Evolutionary conservation across 1,140 invertebrate species (phyloP).

Genomic region (Penaeus vannamei): DNA sequence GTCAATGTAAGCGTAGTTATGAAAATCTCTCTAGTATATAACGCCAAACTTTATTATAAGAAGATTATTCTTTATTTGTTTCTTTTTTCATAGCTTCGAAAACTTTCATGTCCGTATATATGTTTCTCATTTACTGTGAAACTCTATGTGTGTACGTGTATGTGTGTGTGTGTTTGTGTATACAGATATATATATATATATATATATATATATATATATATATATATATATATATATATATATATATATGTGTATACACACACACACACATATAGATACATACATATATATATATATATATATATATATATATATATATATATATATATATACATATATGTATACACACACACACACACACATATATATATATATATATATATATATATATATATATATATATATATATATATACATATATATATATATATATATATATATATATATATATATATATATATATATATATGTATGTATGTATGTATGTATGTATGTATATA

Average conservation of each 20-base stretch:
- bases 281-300: constrained; percentile 43
- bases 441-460: background rate
- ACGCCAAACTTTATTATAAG: too few relatives aligned
- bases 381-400: constrained; percentile 13
- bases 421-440: background rate
- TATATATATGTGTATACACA: constrained; percentile 20
- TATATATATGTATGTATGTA: constrained; percentile 12
- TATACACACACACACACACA: constrained; percentile 13
- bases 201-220: constrained; percentile 38
- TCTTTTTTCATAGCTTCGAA: too few relatives aligned
- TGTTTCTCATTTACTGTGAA: too few relatives aligned
- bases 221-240: constrained; percentile 30
- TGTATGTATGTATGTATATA: constrained; percentile 5
- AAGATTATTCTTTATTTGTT: too few relatives aligned
- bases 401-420: too few relatives aligned
- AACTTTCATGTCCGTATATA: too few relatives aligned
- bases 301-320: constrained; percentile 46
- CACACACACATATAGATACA: constrained; percentile 23
- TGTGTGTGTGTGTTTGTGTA: background rate
- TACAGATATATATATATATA: background rate
- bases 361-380: constrained; percentile 25
- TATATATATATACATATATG: constrained; percentile 43
- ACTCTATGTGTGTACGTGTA: too few relatives aligned
- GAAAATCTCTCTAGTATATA: too few relatives aligned
- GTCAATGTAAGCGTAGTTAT: too few relatives aligned